Evolutionary conservation across 2,888 invertebrate genomes (phyloP), one percentile per base, ranked within the genome.

Genomic region (Tipula helvola): DNA sequence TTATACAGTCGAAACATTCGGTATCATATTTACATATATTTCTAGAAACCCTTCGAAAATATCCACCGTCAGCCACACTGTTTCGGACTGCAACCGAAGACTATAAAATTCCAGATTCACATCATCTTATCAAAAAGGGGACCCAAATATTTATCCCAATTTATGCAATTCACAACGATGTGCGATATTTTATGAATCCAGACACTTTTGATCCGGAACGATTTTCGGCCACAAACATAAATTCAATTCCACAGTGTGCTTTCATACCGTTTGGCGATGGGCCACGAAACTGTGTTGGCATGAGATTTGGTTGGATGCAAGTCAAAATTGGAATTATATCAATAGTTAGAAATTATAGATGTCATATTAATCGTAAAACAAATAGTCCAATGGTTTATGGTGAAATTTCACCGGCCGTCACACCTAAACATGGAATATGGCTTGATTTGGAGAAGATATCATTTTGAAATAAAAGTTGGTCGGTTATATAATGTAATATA

Each of bases 221-320:
- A 18, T 87, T 87, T 71, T 41, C 57, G 16, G 0, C 5, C 10
- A 84, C 86, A 52, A 85, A 87, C 5, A 39, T 84, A n/a, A 84
- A 39, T 13, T n/a, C 84, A 39, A 84, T 36, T 16, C 84, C 36
- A 16, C 84, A 86, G 42, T 86, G 86, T n/a, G 36, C 87, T 0
- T 88, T 87, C 52, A n/a, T 87, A 47, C 86, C 87, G 71, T 88
- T 88, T 39, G 88, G 88, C 28, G 87, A 87, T 44, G 88, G 88
- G 16, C 88, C 87, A 0, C 47, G 88, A 42, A 87, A 87, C 85
- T 88, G 88, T 84, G 87, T 88, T 86, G 88, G 88, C 3, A 39
- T 85, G 28, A 36, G 88, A 47, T 88, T 88, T 57, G 88, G 87
- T 0, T 86, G 83, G 87, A 87, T 88, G 88, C 87, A 87, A 83